Conservation (phyloP, 2,888 invertebrate species). For the Drosophila quinaria region DNA sequence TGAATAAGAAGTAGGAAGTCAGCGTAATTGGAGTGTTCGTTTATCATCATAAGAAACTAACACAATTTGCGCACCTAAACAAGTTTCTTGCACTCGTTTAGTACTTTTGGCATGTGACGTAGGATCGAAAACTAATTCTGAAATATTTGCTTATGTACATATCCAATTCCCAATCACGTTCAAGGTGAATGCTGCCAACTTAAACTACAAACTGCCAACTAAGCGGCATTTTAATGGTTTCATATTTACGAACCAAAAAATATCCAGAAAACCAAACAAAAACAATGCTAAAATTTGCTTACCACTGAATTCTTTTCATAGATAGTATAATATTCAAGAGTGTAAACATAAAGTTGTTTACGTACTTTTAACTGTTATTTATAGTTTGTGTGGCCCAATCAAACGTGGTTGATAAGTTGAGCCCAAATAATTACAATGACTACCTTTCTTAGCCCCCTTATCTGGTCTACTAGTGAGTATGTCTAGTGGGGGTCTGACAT, state of each 20-base stretch:
- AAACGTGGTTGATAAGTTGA: slow-evolving; percentile 36
- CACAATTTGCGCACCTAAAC: slow-evolving; percentile 49
- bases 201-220: slow-evolving; percentile 28
- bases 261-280: slow-evolving; percentile 2
- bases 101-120: slow-evolving; percentile 39
- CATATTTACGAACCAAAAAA: slow-evolving; percentile 16
- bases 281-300: slow-evolving; percentile 5
- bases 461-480: slow-evolving; percentile 16
- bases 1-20: slow-evolving; percentile 32
- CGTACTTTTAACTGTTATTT: slow-evolving; percentile 25
- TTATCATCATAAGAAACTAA: slow-evolving; percentile 2
- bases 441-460: slow-evolving; percentile 22
- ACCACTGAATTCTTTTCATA: background rate
- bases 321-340: slow-evolving; percentile 6
- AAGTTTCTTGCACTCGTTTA: slow-evolving; percentile 38
- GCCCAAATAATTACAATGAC: slow-evolving; percentile 25
- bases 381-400: slow-evolving; percentile 18
- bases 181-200: slow-evolving; percentile 73
- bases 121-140: slow-evolving; percentile 4
- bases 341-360: slow-evolving; percentile 6
- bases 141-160: slow-evolving; percentile 36
- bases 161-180: slow-evolving; percentile 77
- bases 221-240: slow-evolving; percentile 31
- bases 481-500: slow-evolving; percentile 72
- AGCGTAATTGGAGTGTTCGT: slow-evolving; percentile 63